Evolutionary conservation across 2,113 vertebrate species (phyloP), one percentile per base, ranked within the genome.

Genomic region (Psephotus haematonotus): DNA sequence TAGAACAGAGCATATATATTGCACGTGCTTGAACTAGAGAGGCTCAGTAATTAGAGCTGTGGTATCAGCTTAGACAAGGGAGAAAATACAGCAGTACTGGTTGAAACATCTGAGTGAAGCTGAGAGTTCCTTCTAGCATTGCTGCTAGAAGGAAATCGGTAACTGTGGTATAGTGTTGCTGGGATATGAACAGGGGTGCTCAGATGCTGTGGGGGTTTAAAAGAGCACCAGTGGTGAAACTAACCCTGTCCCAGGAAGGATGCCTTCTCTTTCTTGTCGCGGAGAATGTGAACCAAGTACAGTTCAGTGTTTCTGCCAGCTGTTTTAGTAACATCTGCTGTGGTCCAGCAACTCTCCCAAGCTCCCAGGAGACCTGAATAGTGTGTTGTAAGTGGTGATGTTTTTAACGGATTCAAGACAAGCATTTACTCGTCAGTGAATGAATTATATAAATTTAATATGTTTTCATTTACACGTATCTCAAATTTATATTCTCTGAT

Each of bases 361-460:
- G 64, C 14, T 87, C 75, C 31, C 57, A 55, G 25, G 60, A 72
- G 44, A 62, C 27, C 13, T 77, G 16, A 62, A 62, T 11, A 77
- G 31, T 55, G n/a, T 59, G 33, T 67, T 39, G 80, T 71, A 28
- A 49, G 19, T 70, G 28, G 29, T 86, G 64, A 25, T 33, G 63
- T 59, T 96, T 92, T 88, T 55, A 88, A 74, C 50, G 81, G 33
- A 81, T 28, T 65, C 46, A 80, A 77, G 43, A 46, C 23, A 84
- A 67, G 27, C 15, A 37, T 74, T 93, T 94, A 41, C 20, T 88
- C 69, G 67, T 59, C 53, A 83, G 41, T 67, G 39, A 88, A 88
- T 15, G 20, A 88, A 71, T 91, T 84, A 86, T 44, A 53, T 91
- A 65, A 89, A 84, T 92, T 82, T 94, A 64, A 60, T 89, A 64